A percentile compares a stretch with the other conserved stretches of the same genome.
Conservation (phyloP, 2,888 invertebrate genomes). For the Xanthorhoe designata region DNA sequence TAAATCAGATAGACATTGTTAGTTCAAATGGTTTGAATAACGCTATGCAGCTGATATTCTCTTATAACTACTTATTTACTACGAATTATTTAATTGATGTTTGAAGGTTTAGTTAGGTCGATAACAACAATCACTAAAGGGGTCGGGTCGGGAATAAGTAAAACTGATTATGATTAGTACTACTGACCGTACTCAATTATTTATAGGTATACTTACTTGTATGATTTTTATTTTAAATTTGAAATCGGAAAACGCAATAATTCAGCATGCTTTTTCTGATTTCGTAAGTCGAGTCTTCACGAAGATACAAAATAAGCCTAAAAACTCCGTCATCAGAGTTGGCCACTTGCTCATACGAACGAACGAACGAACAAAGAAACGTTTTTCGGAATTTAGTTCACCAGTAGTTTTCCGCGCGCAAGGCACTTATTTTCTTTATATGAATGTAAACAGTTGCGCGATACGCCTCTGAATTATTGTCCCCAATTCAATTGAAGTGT, state of each 20-base stretch:
- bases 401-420: slow-evolving; percentile 26
- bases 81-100: slow-evolving; percentile 43
- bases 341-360: too few species aligned
- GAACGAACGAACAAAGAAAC: too few species aligned
- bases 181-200: background rate
- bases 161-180: background rate
- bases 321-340: too few species aligned
- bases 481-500: slow-evolving; percentile 85
- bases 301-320: background rate
- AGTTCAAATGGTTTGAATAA: slow-evolving; percentile 34
- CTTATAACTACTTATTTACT: slow-evolving; percentile 43
- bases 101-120: slow-evolving; percentile 19
- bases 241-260: background rate
- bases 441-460: slow-evolving; percentile 70
- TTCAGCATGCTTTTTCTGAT: background rate
- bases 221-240: background rate
- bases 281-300: background rate
- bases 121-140: slow-evolving; percentile 5
- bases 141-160: slow-evolving; percentile 3
- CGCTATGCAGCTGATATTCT: slow-evolving; percentile 24
- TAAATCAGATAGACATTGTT: slow-evolving; percentile 52
- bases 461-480: slow-evolving; percentile 79
- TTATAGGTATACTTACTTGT: background rate
- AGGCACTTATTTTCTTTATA: slow-evolving; percentile 45
- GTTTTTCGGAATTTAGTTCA: too few species aligned